Base-by-base conservation (phyloP, 2,888 invertebrate genomes). In the Parnassius orleans region DNA sequence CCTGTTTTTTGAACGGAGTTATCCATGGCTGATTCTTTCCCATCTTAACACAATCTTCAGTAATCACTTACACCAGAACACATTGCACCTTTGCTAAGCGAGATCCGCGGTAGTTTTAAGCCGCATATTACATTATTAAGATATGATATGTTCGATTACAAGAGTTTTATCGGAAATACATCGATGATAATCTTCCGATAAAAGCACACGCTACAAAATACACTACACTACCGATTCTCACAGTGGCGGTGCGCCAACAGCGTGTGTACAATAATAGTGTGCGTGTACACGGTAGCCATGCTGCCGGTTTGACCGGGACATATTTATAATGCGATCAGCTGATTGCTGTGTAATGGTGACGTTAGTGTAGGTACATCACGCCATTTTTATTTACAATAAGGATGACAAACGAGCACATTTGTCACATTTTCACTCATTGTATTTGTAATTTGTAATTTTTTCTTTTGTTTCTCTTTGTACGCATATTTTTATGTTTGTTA, bases 1-100 rank as follows among this genome's bases (percentile, higher is more conserved):
- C 77, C 69, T 77, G 77, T 68, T 72, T 76, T 43, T 73, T 72
- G 68, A 75, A 77, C 1, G 76, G 77, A 12, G 77, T 72, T n/a
- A 73, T 71, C 73, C 75, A 75, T 64, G n/a, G 14, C 14, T 52
- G 50, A 11, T 60, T 68, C 65, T 73, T 71, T 1, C 64, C 69
- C 73, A 71, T 72, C 56, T 54, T 58, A 48, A 44, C 47, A 7
- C 41, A 41, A 51, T 24, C 24, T 51, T 51, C 11, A 24, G 9
- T 51, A 19, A 33, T 2, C n/a, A 52, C 51, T 19, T 5, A 41
- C 24, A 52, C 52, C 52, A 41, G 41, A 33, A 3, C 19, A 52
- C 51, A 52, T 52, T 11, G n/a, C 19, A 41, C 41, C 24, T 24
- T 33, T 9, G 10, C 51, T 11, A 52, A 15, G 12, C 19, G 24